phyloP scores from a whole-genome alignment of 2,888 invertebrate species.

The Neoitamus cyanurus region DNA sequence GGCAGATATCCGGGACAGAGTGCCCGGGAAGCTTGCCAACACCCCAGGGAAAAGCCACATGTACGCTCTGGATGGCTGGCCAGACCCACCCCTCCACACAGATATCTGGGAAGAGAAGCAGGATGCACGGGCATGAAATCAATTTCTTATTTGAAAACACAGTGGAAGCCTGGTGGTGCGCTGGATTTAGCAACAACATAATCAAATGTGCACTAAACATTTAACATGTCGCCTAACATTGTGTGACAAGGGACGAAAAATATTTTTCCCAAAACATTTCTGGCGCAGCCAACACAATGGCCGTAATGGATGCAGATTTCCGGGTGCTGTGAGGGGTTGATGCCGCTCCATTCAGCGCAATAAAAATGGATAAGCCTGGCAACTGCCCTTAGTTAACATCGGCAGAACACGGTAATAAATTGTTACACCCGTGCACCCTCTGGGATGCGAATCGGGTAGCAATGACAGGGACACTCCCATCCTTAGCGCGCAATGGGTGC shows the following conservation, averaged over 20 bases:
- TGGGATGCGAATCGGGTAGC: conserved; percentile 23
- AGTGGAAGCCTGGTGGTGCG: conserved; percentile 25
- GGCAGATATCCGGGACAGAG: neutral
- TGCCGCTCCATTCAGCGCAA: conserved; percentile 13
- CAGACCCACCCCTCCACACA: conserved; percentile 47
- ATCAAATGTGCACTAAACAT: conserved; percentile 43
- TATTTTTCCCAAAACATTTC: conserved; percentile 54
- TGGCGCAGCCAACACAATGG: conserved; percentile 48
- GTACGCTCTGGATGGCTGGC: conserved; percentile 11
- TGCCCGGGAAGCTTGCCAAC: neutral
- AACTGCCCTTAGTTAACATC: conserved; percentile 50
- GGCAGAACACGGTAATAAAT: conserved; percentile 48
- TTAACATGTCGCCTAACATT: conserved; percentile 46
- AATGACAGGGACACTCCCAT: conserved; percentile 65
- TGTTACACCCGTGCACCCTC: conserved; percentile 45
- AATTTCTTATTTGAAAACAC: conserved; percentile 51
- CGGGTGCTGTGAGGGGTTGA: conserved; percentile 42
- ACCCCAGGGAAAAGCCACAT: conserved; percentile 48
- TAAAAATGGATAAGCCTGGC: conserved; percentile 38
- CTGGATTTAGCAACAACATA: conserved; percentile 37
- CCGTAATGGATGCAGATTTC: conserved; percentile 51
- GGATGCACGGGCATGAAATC: conserved; percentile 49
- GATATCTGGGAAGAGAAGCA: conserved; percentile 12
- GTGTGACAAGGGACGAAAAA: conserved; percentile 53
- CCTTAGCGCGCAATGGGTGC: conserved; percentile 60